Base-by-base conservation (phyloP, 1,140 invertebrate genomes). In the Calephelis nemesis region DNA sequence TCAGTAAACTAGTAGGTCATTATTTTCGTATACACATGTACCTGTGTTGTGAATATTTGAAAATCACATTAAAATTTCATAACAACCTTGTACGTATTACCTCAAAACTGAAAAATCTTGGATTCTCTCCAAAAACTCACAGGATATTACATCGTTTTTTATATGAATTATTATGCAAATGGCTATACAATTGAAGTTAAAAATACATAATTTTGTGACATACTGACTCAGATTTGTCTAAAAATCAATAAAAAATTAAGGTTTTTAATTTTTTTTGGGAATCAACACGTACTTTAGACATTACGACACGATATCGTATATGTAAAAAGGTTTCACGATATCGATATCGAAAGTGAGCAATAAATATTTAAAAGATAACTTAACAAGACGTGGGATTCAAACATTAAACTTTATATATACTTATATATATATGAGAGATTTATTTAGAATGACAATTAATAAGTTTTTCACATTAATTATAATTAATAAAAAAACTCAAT, bases 51-150 rank as follows among this genome's bases (percentile, higher is more conserved):
- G 19, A 40, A 58, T 11, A 58, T 58, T 58, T 58, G 54, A 58
- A 58, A 58, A 58, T 58, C 54, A 11, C 54, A 58, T 58, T 58
- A 58, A 58, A 58, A 58, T 39, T 58, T 54, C 52, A 10, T 58
- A 58, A 58, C 52, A 72, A 49, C 63, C 62, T 65, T 45, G 47
- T 68, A 47, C 69, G 39, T 62, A 48, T 54, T 65, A 70, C 70
- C 67, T 76, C 67, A 67, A 63, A 73, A 74, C 72, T 72, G 71
- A 65, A 72, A 69, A 70, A 70, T 65, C 49, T 68, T 76, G 75
- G 75, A 76, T 62, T 15, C 47, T 45, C 40, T 74, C 75, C 75
- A 76, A 72, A 68, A 65, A 11, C 19, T 39, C 54, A 30, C 54
- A 39, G 54, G 54, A 60, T 60, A 19, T 30, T 30, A 30, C 2